Conservation (phyloP, 2,888 invertebrate genomes). For the Epirrhoe tristata region DNA sequence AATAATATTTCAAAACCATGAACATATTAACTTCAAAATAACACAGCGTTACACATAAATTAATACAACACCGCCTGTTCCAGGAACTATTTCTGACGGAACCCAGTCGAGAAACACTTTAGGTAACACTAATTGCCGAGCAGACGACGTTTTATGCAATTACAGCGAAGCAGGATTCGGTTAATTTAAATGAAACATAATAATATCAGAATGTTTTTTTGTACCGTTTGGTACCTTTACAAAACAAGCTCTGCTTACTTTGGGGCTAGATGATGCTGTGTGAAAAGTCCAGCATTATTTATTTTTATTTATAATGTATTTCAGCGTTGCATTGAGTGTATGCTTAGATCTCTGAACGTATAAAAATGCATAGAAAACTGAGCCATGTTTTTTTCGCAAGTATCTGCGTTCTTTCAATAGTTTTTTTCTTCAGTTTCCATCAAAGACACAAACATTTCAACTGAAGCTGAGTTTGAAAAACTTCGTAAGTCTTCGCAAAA, state of each 20-base stretch:
- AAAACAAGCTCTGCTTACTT: too few relatives aligned
- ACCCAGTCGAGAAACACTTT: slow-evolving; percentile 49
- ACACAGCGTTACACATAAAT: slow-evolving; percentile 1
- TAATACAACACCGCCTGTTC: slow-evolving; percentile 43
- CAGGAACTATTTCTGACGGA: slow-evolving; percentile 48
- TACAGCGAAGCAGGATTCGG: slow-evolving; percentile 42
- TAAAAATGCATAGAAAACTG: too few relatives aligned
- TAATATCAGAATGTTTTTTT: slow-evolving; percentile 19
- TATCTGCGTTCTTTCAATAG: too few relatives aligned
- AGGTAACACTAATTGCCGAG: slow-evolving; percentile 53
- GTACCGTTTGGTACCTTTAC: too few relatives aligned
- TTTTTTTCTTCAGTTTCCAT: background rate
- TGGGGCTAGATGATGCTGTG: too few relatives aligned
- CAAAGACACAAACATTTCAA: slow-evolving; percentile 10
- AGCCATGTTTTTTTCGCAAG: too few relatives aligned
- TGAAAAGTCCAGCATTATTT: too few relatives aligned
- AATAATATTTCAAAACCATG: too few relatives aligned
- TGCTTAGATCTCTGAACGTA: too few relatives aligned
- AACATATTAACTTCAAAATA: too few relatives aligned
- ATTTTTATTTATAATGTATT: too few relatives aligned
- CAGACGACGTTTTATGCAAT: slow-evolving; percentile 63
- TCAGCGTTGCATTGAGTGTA: too few relatives aligned
- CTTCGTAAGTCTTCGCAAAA: slow-evolving; percentile 9
- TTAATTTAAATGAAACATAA: slow-evolving; percentile 40
- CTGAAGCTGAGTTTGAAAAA: slow-evolving; percentile 9